Base-by-base conservation (phyloP, 2,888 invertebrate species). In the Glaucopsyche alexis region DNA sequence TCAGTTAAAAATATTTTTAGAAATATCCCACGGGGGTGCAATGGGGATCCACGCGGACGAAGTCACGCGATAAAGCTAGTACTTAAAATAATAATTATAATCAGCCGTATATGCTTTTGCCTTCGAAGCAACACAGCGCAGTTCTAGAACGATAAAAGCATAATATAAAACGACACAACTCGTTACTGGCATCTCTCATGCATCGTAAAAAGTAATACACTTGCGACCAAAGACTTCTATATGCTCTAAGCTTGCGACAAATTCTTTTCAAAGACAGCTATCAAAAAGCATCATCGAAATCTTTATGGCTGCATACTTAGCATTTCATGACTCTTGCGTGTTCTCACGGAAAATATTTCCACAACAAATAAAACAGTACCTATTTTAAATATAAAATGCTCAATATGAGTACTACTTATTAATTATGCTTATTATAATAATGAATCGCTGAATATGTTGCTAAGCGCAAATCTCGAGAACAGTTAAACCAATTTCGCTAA, bases 151-250 rank as follows among this genome's bases (percentile, higher is more conserved):
- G 45, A 47, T 67, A 67, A 4, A 42, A 67, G 45, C 47, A 42
- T 29, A 13, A 64, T 42, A 66, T 66, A 42, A 66, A 66, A 16
- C 45, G 60, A 60, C 60, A 29, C 60, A 60, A 45, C 42, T 66
- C 66, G 66, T 66, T 66, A 45, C 45, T 42, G 42, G 16, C 9
- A 16, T n/a, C n/a, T n/a, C 66, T 45, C n/a, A 42, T 40, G 66
- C 45, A 64, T 66, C 66, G 45, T 66, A 66, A 45, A 66, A 29
- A 29, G 29, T 29, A 16, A n/a, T n/a, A n/a, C n/a, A n/a, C n/a
- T n/a, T n/a, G n/a, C n/a, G n/a, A n/a, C n/a, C n/a, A n/a, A n/a
- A n/a, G n/a, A n/a, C n/a, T n/a, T n/a, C n/a, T n/a, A n/a, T n/a
- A n/a, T n/a, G n/a, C n/a, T 66, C 7, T 19, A 19, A 60, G 60